Base-by-base conservation (phyloP, 2,888 invertebrate species). In the Agrilus mali region DNA sequence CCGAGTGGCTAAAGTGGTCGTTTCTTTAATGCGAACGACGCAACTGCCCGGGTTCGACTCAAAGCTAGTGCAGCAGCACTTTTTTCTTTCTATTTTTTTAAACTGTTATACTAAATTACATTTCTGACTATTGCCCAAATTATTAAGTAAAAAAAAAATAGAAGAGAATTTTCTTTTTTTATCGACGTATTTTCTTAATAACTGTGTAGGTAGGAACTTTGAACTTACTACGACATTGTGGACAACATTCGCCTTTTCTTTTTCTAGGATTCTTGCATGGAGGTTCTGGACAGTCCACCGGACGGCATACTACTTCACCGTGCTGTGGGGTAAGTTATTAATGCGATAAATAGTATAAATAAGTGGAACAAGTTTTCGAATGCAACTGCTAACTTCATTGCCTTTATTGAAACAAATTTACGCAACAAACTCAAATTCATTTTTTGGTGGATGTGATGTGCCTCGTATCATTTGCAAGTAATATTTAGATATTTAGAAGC, bases 211-310 rank as follows among this genome's bases (percentile, higher is more conserved):
- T 17, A 13, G 4, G 15, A 33, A 16, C 12, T 37, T 45, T 12
- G n/a, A 50, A 75, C 86, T 79, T 74, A 89, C 89, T 84, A 60
- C 86, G 75, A 71, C 90, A 92, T 58, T 78, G 79, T 47, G 86
- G 85, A 68, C 90, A 92, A 68, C 89, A 90, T 64, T 86, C 80
- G 52, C 85, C 87, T 51, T 78, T 77, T 57, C 78, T 77, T 59
- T 78, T 69, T 48, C 85, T 80, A 55, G 90, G 89, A 67, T 86
- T 79, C 67, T 83, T 85, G 71, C 90, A 92, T 54, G 74, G 74
- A 46, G 77, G 74, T 58, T 76, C 72, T 42, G 83, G 81, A 72
- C 92, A 92, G 65, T 83, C 80, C 49, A 83, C 79, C 60, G 82
- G 83, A 63, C 80, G 77, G 74, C 90, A 92, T 64, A 82, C 78